A percentile compares a stretch with the other conserved stretches of the same genome.
These are phyloP conservation scores for Oxytorus armatus DNA, from an alignment of 2,888 invertebrate species.

Conservation along the genomic window DNA sequence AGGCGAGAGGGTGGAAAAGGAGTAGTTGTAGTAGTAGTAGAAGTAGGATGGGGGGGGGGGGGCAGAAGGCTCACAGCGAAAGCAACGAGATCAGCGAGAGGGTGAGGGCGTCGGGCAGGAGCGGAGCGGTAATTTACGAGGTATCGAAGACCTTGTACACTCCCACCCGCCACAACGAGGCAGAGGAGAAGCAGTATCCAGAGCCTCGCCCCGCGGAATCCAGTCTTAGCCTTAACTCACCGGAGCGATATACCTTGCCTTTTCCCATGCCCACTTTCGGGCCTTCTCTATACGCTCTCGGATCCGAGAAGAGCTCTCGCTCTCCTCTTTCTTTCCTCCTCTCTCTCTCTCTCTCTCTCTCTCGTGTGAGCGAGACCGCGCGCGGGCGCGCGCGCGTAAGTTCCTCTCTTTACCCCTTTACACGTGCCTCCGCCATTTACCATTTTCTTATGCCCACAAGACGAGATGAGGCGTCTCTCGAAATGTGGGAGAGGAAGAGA, in stretches of 20 bases:
- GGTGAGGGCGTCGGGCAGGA: conserved; percentile 71
- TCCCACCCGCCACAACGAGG: conserved; percentile 82
- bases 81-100: conserved; percentile 56
- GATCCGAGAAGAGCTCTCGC: conserved; percentile 13
- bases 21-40: conserved; percentile 24
- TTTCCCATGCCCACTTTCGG: conserved; percentile 78
- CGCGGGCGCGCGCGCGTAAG: conserved; percentile 53
- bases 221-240: conserved; percentile 80
- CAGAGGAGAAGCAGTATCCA: conserved; percentile 57
- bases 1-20: conserved; percentile 44
- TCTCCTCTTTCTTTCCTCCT: conserved; percentile 22
- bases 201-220: conserved; percentile 81
- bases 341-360: conserved; percentile 23
- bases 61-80: conserved; percentile 70
- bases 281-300: conserved; percentile 66
- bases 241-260: conserved; percentile 73
- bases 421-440: conserved; percentile 71
- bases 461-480: conserved; percentile 67
- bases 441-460: conserved; percentile 70
- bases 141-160: conserved; percentile 84
- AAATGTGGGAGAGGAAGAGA: conserved; percentile 56
- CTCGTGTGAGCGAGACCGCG: too few relatives aligned
- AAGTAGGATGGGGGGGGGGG: conserved; percentile 22
- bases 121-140: conserved; percentile 83
- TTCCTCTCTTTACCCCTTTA: conserved; percentile 60